phyloP scores from a whole-genome alignment of 2,888 invertebrate genomes.

The Podabrus alpinus region DNA sequence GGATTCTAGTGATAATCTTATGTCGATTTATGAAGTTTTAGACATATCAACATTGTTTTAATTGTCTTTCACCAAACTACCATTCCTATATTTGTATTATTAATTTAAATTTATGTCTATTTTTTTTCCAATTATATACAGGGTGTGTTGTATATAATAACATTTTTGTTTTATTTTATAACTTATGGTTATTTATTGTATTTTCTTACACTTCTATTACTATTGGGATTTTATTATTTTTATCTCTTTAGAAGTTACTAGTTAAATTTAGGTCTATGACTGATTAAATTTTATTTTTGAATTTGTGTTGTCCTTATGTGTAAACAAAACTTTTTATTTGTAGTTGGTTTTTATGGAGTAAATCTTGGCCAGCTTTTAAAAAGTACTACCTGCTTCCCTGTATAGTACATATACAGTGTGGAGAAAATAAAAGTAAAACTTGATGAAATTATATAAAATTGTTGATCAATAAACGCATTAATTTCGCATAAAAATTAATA shows the following conservation, averaged over 20 bases:
- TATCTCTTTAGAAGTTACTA: background rate
- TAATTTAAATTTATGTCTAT: background rate
- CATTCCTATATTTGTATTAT: background rate
- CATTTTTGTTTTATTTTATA: background rate
- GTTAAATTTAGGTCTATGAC: background rate
- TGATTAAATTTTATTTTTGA: background rate
- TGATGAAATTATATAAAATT: background rate
- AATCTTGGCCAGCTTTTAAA: background rate
- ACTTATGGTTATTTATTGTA: background rate
- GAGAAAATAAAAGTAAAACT: background rate
- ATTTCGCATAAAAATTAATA: background rate
- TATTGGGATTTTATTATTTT: too few relatives aligned
- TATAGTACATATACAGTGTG: background rate
- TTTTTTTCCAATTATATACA: background rate
- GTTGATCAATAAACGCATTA: background rate
- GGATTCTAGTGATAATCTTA: constrained; percentile 4
- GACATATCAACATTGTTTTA: constrained; percentile 7
- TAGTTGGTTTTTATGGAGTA: background rate
- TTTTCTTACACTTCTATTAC: background rate
- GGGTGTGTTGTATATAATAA: background rate
- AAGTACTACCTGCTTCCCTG: background rate
- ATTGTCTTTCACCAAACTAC: background rate
- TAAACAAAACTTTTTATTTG: background rate
- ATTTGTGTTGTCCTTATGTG: background rate
- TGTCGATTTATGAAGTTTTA: constrained; percentile 3